Conservation (phyloP, 2,113 vertebrate genomes). For the Antigone vipio region DNA sequence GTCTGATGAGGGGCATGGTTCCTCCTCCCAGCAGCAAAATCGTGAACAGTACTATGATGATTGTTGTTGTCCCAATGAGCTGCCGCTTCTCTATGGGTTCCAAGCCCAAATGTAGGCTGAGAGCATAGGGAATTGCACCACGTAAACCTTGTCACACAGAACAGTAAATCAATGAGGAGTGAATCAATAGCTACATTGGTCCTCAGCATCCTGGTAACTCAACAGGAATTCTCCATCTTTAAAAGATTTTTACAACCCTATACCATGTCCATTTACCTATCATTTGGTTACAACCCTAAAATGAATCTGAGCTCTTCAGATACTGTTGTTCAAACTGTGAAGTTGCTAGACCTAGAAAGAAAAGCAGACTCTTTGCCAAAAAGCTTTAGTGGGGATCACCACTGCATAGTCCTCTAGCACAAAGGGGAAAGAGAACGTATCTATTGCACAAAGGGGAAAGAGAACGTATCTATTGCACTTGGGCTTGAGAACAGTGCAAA, state of each 20-base stretch:
- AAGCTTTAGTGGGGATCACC: not conserved
- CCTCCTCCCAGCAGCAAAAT: constrained; percentile 92
- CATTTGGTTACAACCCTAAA: not conserved
- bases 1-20: constrained; percentile 95
- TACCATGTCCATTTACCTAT: not conserved
- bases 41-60: constrained; percentile 95
- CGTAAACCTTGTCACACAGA: constrained; percentile 79
- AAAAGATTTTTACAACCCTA: not conserved
- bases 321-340: not conserved
- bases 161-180: not conserved
- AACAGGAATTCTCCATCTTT: not conserved
- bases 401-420: not conserved
- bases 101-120: constrained; percentile 94
- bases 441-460: not conserved
- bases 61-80: constrained; percentile 96
- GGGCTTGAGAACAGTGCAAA: not conserved
- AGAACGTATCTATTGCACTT: not conserved
- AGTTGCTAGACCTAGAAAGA: not conserved
- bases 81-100: constrained; percentile 97
- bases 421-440: not conserved
- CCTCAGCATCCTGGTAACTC: not conserved
- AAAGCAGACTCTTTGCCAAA: not conserved
- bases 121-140: constrained; percentile 94
- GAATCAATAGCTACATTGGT: not conserved
- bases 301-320: not conserved